Percentiles rank a stretch among this genome's conserved stretches.
Conservation (phyloP, 53 echinoderm and acorn worm genomes). For the Temnopleurus reevesii region DNA sequence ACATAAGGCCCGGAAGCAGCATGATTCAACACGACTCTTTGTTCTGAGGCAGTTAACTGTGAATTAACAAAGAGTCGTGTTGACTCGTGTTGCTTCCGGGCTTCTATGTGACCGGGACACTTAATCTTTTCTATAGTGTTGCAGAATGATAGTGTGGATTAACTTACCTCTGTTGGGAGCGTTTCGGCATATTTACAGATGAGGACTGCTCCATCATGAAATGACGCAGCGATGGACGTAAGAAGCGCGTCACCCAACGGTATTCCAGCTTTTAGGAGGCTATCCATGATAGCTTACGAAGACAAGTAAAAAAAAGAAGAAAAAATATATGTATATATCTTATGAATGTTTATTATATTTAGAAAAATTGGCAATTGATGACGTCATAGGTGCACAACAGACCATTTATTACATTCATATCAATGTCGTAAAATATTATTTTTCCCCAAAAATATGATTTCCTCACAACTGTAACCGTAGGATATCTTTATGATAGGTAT, state of each 20-base stretch:
- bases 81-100: too few relatives aligned
- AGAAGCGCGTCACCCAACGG: constrained; percentile 25
- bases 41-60: neutral
- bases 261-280: neutral
- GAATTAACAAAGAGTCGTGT: neutral
- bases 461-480: too few relatives aligned
- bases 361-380: too few relatives aligned
- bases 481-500: too few relatives aligned
- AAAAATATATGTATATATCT: neutral
- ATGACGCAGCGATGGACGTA: neutral
- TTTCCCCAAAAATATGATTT: too few relatives aligned
- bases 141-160: too few relatives aligned
- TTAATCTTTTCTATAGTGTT: neutral
- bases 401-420: too few relatives aligned
- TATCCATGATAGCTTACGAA: neutral
- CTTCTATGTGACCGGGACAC: too few relatives aligned
- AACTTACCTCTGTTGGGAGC: constrained; percentile 6
- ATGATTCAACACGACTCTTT: neutral
- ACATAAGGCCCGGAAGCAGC: too few relatives aligned
- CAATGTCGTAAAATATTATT: too few relatives aligned
- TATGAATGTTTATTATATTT: neutral
- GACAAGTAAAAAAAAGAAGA: too few relatives aligned
- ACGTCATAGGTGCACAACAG: too few relatives aligned
- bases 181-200: constrained; percentile 8
- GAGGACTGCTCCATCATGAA: neutral